Evolutionary conservation across 2,113 vertebrate species (phyloP), one percentile per base, ranked within the genome.

Genomic region (Phoxinus phoxinus): DNA sequence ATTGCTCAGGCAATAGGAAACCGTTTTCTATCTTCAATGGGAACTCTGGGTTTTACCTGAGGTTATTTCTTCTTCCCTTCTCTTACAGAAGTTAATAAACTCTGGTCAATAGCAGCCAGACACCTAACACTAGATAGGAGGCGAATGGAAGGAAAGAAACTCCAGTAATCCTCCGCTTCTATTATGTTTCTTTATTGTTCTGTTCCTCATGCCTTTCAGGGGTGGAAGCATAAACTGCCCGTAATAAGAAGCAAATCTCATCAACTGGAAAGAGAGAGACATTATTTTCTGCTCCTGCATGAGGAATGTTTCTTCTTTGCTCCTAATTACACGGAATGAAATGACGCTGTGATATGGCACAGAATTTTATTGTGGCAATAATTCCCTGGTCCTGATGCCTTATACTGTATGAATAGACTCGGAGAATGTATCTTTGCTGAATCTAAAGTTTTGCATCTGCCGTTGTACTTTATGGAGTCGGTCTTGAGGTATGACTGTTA

Each of bases 231-330:
- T 69, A 89, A 89, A 88, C 89, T 87, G 59, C 58, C 46, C 80
- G 91, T 89, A 90, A 90, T 89, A 89, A 78, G 83, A 77, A 86
- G 80, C 81, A 89, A 90, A 88, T 89, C 72, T 86, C 86, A 91
- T 91, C 86, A 88, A 84, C 71, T 71, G 37, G 37, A 73, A 86
- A 88, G 6, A 84, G 71, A 83, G 69, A 87, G 37, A 65, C 46
- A 83, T 83, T 51, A 84, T 79, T 83, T 87, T 86, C 79, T 37
- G 58, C 53, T n/a, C 4, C n/a, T 72, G 35, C 58, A 88, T 88
- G 87, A 86, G 27, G 88, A 90, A 79, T 85, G 71, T 85, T 84
- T 85, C 81, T 83, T 77, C 59, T 73, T 21, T 74, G 86, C 73
- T 85, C 85, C 84, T 89, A 89, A 88, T 90, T 87, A 89, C 72